Evolutionary conservation across 2,113 vertebrate species (phyloP).

Genomic region (Pterocles gutturalis): DNA sequence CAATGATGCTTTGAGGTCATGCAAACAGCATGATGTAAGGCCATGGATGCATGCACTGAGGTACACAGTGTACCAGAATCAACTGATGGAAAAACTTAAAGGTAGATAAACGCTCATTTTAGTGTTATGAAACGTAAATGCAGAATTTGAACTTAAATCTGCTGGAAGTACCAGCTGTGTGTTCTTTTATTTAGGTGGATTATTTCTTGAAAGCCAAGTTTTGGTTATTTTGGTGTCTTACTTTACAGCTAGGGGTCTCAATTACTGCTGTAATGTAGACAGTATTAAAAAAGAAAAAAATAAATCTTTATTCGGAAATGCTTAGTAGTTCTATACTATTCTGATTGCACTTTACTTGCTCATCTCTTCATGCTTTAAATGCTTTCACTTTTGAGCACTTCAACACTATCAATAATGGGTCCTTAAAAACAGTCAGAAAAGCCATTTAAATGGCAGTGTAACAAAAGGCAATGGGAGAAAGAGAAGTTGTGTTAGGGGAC

Average conservation of each 20-base stretch:
- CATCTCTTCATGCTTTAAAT: not conserved
- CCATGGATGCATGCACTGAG: conserved; percentile 94
- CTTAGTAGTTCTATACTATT: not conserved
- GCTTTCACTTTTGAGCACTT: not conserved
- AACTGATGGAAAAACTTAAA: conserved; percentile 87
- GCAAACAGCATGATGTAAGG: conserved; percentile 95
- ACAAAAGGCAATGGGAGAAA: not conserved
- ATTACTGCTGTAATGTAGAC: not conserved
- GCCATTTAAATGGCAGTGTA: not conserved
- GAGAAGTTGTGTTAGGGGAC: not conserved
- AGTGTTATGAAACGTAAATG: not conserved
- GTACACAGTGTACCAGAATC: conserved; percentile 91
- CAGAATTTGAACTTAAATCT: not conserved
- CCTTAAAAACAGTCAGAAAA: not conserved
- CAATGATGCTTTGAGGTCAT: conserved; percentile 91
- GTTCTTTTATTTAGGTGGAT: not conserved
- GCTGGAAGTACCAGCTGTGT: not conserved
- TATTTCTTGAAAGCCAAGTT: not conserved
- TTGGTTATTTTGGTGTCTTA: not conserved
- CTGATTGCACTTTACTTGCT: not conserved
- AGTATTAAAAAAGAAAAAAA: not conserved
- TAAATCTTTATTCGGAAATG: not conserved
- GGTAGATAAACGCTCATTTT: conserved; percentile 69
- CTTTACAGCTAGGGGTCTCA: not conserved
- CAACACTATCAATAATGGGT: not conserved